phyloP scores from a whole-genome alignment of 2,113 vertebrate species.

The Phaetusa simplex region DNA sequence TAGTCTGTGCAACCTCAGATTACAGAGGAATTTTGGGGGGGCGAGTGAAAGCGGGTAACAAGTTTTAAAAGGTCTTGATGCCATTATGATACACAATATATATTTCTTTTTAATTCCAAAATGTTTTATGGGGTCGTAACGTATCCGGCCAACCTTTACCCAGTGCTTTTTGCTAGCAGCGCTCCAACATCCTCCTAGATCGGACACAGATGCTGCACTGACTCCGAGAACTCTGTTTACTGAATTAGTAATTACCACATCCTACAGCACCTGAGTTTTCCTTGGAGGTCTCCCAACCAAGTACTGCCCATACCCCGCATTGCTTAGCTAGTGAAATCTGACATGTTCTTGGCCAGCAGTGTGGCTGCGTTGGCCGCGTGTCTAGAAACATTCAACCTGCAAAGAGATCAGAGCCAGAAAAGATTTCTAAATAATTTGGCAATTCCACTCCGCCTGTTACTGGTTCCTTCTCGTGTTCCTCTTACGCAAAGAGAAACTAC shows the following conservation, averaged over 20 bases:
- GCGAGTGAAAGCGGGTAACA: neutral
- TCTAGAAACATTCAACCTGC: slow-evolving; percentile 49
- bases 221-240: slow-evolving; percentile 17
- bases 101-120: neutral
- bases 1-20: neutral
- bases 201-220: slow-evolving; percentile 8
- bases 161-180: neutral
- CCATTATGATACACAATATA: neutral
- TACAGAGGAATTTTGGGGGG: neutral
- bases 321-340: slow-evolving; percentile 63
- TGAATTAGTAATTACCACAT: slow-evolving; percentile 45
- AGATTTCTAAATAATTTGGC: slow-evolving; percentile 59
- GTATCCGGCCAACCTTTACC: neutral
- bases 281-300: slow-evolving; percentile 50
- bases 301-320: neutral
- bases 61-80: neutral
- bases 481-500: neutral
- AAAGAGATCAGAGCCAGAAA: slow-evolving; percentile 49
- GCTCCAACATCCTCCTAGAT: neutral
- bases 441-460: neutral
- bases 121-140: neutral
- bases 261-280: slow-evolving; percentile 64
- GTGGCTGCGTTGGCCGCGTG: neutral
- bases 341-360: slow-evolving; percentile 56
- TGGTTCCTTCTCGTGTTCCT: neutral